Base-by-base conservation (phyloP, 2,797 vertebrate species). In the Acanthiza pusilla region DNA sequence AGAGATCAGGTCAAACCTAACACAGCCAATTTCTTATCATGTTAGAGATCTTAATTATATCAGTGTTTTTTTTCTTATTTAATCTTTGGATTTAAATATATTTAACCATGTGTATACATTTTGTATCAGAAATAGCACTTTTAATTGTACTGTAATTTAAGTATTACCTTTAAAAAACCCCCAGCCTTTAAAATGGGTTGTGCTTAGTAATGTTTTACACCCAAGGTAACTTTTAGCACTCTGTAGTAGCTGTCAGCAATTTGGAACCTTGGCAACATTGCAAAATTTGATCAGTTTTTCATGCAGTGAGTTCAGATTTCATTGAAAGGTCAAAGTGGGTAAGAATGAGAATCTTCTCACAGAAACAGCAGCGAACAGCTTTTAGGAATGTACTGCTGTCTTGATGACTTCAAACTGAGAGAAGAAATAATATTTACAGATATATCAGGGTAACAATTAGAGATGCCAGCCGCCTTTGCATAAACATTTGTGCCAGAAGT, bases 241-340 rank as follows among this genome's bases (percentile, higher is more conserved):
- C 73, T 57, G 5, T 53, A 72, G 54, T 85, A 70, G 65, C 75
- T 82, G 71, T 86, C 73, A 94, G 78, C 76, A n/a, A 26, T 81
- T 83, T 80, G 68, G 84, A 91, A 85, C 86, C 61, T 93, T 93
- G 93, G 57, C 89, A 93, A 34, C 88, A 66, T 32, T 43, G 86
- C 79, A 87, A 72, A 95, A 93, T 96, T 93, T 95, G 85, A 76
- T 86, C 94, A 89, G 66, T 93, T 96, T 91, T 92, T 89, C 27
- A 9, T 50, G 79, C 84, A 62, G 26, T 47, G 84, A 83, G 95
- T 94, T 96, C 95, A 88, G 73, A 94, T 94, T 96, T 93, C 91
- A 76, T 29, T 50, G 34, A 89, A 94, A 95, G 93, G 91, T 95
- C 94, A 95, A 0, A 36, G 53, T 85, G 48, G 27, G 22, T 94